These are phyloP conservation scores for Prosapia bicincta DNA, from an alignment of 2,888 invertebrate species.

Conservation along the genomic window DNA sequence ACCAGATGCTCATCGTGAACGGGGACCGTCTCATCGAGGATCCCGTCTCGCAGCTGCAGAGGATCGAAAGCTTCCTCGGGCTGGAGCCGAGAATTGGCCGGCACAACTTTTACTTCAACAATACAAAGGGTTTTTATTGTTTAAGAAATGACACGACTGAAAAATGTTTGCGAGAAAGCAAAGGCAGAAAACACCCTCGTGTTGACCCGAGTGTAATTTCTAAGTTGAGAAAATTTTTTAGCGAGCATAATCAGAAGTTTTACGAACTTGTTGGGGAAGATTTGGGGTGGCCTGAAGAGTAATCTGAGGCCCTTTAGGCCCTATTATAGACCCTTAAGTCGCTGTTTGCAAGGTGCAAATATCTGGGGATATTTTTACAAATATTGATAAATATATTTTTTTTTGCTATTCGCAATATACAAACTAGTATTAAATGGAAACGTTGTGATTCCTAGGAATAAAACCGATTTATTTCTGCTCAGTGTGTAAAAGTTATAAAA, in stretches of 20 bases:
- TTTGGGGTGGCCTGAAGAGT: slow-evolving; percentile 92
- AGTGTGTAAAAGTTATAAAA: no score
- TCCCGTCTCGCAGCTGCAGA: slow-evolving; percentile 80
- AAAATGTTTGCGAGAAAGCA: slow-evolving; percentile 82
- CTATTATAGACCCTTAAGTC: not conserved
- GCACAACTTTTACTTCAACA: slow-evolving; percentile 94
- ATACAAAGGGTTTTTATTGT: slow-evolving; percentile 72
- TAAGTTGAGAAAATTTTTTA: slow-evolving; percentile 82
- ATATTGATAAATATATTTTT: not conserved
- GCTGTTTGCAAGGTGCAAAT: not conserved
- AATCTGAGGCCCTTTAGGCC: slow-evolving; percentile 44
- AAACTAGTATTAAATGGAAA: no score
- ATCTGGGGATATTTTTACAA: not conserved
- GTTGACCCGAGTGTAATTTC: slow-evolving; percentile 61
- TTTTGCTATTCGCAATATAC: no score
- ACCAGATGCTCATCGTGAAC: slow-evolving; percentile 92
- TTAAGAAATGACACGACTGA: slow-evolving; percentile 49
- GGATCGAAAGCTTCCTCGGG: slow-evolving; percentile 81
- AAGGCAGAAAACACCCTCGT: slow-evolving; percentile 71
- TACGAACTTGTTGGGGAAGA: slow-evolving; percentile 91
- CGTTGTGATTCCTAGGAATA: no score
- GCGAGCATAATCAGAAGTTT: slow-evolving; percentile 87
- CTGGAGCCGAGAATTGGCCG: slow-evolving; percentile 57
- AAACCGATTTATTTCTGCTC: no score
- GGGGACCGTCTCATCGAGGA: slow-evolving; percentile 89